These are phyloP conservation scores for Timema cristinae DNA, from an alignment of 2,888 invertebrate species.

Conservation along the genomic window DNA sequence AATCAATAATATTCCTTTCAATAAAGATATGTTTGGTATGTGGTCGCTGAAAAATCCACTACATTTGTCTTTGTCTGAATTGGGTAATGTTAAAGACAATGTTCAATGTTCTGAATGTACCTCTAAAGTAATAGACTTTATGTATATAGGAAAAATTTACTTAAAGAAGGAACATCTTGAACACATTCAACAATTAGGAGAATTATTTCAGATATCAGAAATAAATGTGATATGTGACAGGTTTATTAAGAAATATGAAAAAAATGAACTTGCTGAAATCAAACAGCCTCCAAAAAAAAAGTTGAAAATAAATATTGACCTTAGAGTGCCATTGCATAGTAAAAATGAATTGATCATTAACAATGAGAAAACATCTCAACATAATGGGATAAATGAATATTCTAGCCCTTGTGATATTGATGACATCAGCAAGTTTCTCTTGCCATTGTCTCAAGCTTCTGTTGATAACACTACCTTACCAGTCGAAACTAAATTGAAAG, in stretches of 20 bases:
- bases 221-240: slow-evolving; percentile 24
- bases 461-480: too few relatives aligned
- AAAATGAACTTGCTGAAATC: neutral
- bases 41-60: slow-evolving; percentile 25
- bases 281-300: neutral
- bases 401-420: neutral
- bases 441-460: too few relatives aligned
- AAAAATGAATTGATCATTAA: neutral
- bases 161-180: slow-evolving; percentile 24
- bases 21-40: slow-evolving; percentile 12
- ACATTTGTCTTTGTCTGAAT: slow-evolving; percentile 16
- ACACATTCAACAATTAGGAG: slow-evolving; percentile 24
- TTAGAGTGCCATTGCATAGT: neutral
- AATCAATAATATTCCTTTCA: neutral
- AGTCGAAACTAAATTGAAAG: too few relatives aligned
- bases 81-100: slow-evolving; percentile 6
- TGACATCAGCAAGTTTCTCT: too few relatives aligned
- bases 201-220: slow-evolving; percentile 21
- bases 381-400: neutral
- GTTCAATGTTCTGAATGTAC: slow-evolving; percentile 25
- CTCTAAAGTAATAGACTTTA: slow-evolving; percentile 27
- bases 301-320: neutral
- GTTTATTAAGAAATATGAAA: slow-evolving; percentile 17
- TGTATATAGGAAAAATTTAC: slow-evolving; percentile 29
- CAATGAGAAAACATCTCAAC: neutral